These are phyloP conservation scores for Heliopora coerulea DNA, from an alignment of 92 coral and sea anemone species.

Conservation along the genomic window DNA sequence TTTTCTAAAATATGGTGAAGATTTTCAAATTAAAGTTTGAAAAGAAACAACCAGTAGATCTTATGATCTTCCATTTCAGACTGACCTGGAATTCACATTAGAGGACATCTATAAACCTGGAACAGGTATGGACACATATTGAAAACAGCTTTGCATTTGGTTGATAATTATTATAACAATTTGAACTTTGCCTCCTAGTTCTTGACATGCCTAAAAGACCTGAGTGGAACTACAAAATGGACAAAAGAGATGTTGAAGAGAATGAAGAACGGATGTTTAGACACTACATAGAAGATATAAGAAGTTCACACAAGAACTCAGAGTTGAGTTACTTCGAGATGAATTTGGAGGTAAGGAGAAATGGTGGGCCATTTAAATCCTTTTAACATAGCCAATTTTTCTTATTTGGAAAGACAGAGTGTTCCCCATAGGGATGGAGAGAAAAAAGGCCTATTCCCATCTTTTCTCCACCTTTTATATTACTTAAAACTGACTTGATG, in stretches of 20 bases:
- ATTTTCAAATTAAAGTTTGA: no score
- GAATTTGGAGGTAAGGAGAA: conserved; percentile 95
- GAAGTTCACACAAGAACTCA: conserved; percentile 52
- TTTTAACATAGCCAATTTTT: no score
- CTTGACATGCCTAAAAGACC: conserved; percentile 95
- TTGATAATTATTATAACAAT: no score
- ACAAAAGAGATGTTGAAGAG: conserved; percentile 77
- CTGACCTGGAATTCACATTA: conserved; percentile 71
- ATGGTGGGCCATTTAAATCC: no score
- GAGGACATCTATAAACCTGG: conserved; percentile 87
- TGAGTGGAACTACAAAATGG: conserved; percentile 82
- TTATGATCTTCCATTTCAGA: conserved; percentile 44
- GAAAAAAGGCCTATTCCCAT: no score
- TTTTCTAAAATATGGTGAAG: no score
- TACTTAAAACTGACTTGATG: no score
- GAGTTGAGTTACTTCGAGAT: conserved; percentile 93
- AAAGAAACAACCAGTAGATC: no score
- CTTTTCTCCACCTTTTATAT: no score
- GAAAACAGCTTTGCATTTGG: not conserved
- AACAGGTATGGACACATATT: conserved; percentile 60
- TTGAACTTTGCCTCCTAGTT: conserved; percentile 43
- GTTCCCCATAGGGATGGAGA: no score
- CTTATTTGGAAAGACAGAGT: no score
- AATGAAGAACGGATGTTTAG: conserved; percentile 74
- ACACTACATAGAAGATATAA: conserved; percentile 67